Evolutionary conservation across 2,888 invertebrate genomes (phyloP).

Genomic region (Drosophila conformis): DNA sequence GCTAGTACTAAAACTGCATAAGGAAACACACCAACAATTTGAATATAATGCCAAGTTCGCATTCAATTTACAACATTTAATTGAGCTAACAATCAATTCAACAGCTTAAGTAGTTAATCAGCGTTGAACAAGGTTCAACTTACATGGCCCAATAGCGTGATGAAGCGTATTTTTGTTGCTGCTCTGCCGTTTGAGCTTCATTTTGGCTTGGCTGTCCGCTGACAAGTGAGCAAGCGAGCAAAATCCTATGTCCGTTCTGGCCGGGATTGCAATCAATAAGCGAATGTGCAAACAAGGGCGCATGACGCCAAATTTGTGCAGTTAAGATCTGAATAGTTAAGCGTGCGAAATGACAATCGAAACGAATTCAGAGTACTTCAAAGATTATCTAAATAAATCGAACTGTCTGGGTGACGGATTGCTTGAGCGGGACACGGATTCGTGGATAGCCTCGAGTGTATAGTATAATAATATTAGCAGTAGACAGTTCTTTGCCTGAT

Average conservation of each 20-base stretch:
- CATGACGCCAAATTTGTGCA: slow-evolving; percentile 23
- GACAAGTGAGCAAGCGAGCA: slow-evolving; percentile 14
- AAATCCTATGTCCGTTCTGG: not conserved
- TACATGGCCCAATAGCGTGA: slow-evolving; percentile 85
- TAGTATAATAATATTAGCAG: slow-evolving; percentile 47
- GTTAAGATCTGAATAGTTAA: slow-evolving; percentile 49
- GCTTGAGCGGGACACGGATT: not conserved
- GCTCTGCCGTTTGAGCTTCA: slow-evolving; percentile 40
- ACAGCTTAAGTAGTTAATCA: slow-evolving; percentile 1
- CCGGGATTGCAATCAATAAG: slow-evolving; percentile 30
- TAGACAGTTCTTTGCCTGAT: slow-evolving; percentile 75
- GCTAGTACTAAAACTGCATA: slow-evolving; percentile 85
- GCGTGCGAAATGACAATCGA: slow-evolving; percentile 50
- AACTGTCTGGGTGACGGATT: not conserved
- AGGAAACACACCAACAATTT: not conserved
- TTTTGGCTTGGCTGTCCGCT: slow-evolving; percentile 44
- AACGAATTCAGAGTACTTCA: slow-evolving; percentile 15
- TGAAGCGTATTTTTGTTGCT: slow-evolving; percentile 84
- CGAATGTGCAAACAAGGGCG: slow-evolving; percentile 31
- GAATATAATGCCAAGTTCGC: not conserved
- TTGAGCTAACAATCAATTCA: slow-evolving; percentile 1
- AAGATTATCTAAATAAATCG: slow-evolving; percentile 21
- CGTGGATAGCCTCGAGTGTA: not conserved
- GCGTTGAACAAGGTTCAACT: slow-evolving; percentile 38
- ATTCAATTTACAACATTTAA: not conserved